Evolutionary conservation across 2,113 vertebrate genomes (phyloP).

Genomic region (Theristicus caerulescens): DNA sequence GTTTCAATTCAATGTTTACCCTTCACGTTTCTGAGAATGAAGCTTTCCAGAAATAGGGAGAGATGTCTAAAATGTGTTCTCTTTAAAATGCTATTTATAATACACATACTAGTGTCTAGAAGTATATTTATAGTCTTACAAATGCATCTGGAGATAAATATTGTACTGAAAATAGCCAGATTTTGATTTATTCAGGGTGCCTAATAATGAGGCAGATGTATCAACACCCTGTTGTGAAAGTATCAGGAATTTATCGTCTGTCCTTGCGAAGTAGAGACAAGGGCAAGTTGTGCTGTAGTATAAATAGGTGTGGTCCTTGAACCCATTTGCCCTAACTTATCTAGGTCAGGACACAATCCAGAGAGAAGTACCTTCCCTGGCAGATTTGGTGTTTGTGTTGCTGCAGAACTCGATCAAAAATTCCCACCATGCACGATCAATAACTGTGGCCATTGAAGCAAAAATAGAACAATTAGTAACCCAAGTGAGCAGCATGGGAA

Average conservation of each 20-base stretch:
- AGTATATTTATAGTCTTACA: background rate
- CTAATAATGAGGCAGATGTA: background rate
- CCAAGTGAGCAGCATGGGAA: background rate
- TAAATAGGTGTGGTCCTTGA: background rate
- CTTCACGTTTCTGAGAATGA: background rate
- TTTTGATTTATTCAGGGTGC: background rate
- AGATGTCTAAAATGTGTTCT: background rate
- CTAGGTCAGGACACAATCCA: background rate
- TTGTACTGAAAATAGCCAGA: background rate
- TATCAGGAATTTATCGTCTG: background rate
- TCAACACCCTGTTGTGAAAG: background rate
- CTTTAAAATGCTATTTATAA: background rate
- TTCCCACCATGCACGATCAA: background rate
- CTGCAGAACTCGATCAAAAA: background rate
- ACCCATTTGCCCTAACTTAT: rapidly evolving
- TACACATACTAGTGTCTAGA: background rate
- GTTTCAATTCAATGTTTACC: background rate
- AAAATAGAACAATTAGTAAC: background rate
- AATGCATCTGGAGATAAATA: background rate
- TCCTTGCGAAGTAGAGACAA: background rate
- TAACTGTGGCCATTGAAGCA: background rate
- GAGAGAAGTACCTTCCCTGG: background rate
- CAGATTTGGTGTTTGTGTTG: background rate
- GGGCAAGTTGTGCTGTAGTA: background rate
- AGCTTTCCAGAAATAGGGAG: background rate